A percentile compares a stretch with the other conserved stretches of the same genome.
phyloP scores from a whole-genome alignment of 2,797 vertebrate species.

The Gallinago stenura region DNA sequence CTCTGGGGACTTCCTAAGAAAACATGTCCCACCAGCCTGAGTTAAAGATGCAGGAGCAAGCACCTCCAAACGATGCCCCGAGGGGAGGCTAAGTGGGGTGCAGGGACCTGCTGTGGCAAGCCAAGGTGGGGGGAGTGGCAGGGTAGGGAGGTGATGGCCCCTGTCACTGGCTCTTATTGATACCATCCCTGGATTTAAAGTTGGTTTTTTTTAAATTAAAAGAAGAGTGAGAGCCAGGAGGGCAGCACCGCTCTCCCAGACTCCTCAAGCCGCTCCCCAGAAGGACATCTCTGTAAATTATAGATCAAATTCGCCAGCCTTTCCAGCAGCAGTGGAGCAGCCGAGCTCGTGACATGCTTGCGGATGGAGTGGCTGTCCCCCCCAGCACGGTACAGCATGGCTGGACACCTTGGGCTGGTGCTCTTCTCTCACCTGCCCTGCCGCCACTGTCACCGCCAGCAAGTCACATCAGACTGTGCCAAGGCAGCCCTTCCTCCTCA shows the following conservation, averaged over 20 bases:
- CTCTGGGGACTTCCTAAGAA: constrained; percentile 44
- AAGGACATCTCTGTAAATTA: constrained; percentile 45
- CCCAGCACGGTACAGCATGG: fast-evolving
- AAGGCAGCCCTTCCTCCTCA: not conserved
- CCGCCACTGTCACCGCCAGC: not conserved
- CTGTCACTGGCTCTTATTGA: not conserved
- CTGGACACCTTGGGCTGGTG: not conserved
- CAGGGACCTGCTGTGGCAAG: not conserved
- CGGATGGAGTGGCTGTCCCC: not conserved
- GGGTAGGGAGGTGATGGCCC: not conserved
- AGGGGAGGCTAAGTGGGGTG: not conserved
- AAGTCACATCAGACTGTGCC: not conserved
- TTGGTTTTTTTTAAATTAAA: constrained; percentile 35
- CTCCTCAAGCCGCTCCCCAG: not conserved
- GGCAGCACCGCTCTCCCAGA: not conserved
- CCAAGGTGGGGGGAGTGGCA: not conserved
- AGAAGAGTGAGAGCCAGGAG: not conserved
- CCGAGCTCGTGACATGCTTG: not conserved
- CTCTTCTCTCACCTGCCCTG: not conserved
- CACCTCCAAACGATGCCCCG: not conserved
- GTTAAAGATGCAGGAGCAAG: constrained; percentile 14
- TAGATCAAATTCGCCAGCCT: not conserved
- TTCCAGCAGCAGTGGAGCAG: constrained; percentile 17
- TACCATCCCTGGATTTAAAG: not conserved
- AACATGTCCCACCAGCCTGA: not conserved